Conservation (phyloP, 2,113 vertebrate species). For the Hiodon alosoides region DNA sequence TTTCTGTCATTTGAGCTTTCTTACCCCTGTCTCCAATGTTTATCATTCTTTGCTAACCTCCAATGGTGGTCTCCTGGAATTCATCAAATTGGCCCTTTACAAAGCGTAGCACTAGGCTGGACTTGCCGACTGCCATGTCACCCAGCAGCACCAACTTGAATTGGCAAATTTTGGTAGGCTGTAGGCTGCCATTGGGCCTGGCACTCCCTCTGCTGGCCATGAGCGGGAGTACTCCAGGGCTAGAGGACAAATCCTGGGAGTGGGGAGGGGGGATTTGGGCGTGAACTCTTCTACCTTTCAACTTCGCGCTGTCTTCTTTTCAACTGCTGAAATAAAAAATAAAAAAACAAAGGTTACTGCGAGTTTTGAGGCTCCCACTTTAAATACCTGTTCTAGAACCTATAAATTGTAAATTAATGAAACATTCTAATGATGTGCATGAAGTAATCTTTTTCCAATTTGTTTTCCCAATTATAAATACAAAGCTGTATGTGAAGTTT, state of each 20-base stretch:
- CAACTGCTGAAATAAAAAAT: slow-evolving; percentile 3
- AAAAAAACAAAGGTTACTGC: background rate
- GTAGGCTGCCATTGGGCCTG: slow-evolving; percentile 63
- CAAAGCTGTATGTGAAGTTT: too few relatives aligned
- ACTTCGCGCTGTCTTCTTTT: slow-evolving; percentile 19
- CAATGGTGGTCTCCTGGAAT: slow-evolving; percentile 77
- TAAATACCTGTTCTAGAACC: background rate
- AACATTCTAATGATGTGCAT: too few relatives aligned
- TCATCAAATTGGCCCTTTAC: slow-evolving; percentile 79
- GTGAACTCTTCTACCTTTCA: slow-evolving; percentile 25
- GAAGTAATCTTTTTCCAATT: too few relatives aligned
- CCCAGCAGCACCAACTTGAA: slow-evolving; percentile 76
- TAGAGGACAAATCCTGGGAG: too few relatives aligned
- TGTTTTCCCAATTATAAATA: too few relatives aligned
- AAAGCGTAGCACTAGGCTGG: slow-evolving; percentile 74
- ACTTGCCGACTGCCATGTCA: slow-evolving; percentile 78
- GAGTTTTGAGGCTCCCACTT: background rate
- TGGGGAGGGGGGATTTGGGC: slow-evolving; percentile 32
- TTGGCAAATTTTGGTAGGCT: slow-evolving; percentile 78
- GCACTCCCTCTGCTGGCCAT: slow-evolving; percentile 69
- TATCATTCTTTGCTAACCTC: slow-evolving; percentile 55
- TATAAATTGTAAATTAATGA: too few relatives aligned
- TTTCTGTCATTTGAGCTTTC: background rate
- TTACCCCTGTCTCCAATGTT: background rate
- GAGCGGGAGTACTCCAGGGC: background rate